Conservation (phyloP, 2,888 invertebrate species). For the Dendrolimus pini region DNA sequence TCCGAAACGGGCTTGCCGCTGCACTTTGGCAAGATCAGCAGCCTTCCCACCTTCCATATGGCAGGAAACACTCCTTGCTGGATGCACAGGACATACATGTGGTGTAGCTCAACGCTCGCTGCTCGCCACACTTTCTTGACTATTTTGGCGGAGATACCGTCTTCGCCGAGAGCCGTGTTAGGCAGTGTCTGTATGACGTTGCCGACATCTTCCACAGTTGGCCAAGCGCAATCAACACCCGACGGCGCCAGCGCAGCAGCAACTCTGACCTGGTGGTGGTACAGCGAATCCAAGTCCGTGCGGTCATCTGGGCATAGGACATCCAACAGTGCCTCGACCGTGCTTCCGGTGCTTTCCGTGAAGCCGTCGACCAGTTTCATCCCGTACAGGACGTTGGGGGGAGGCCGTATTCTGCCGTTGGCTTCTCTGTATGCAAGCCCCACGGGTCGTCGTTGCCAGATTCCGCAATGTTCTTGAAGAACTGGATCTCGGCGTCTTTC, state of each 20-base stretch:
- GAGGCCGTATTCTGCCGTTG: slow-evolving; percentile 14
- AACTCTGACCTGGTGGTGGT: slow-evolving; percentile 16
- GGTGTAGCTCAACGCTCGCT: slow-evolving; percentile 9
- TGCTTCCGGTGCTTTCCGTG: slow-evolving; percentile 6
- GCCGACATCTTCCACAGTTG: slow-evolving; percentile 1
- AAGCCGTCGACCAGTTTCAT: slow-evolving; percentile 4
- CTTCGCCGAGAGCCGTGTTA: slow-evolving; percentile 24
- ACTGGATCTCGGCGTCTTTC: neutral
- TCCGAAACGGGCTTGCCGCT: slow-evolving; percentile 16
- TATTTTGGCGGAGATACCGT: slow-evolving; percentile 20
- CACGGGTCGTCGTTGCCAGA: slow-evolving; percentile 16
- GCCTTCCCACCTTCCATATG: slow-evolving; percentile 20
- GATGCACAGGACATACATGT: slow-evolving; percentile 13
- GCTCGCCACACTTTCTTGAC: slow-evolving; percentile 15
- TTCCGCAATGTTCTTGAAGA: slow-evolving; percentile 5
- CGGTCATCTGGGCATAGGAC: slow-evolving; percentile 27
- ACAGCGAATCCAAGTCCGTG: slow-evolving; percentile 6
- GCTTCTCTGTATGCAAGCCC: slow-evolving; percentile 18
- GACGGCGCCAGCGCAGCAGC: slow-evolving; percentile 14
- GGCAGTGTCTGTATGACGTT: slow-evolving; percentile 15
- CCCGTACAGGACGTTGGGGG: slow-evolving; percentile 12
- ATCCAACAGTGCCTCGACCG: slow-evolving; percentile 13
- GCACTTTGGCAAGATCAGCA: slow-evolving; percentile 21
- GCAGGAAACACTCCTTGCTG: slow-evolving; percentile 19
- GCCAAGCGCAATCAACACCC: slow-evolving; percentile 12